These are phyloP conservation scores for Teinopalpus imperialis DNA, from an alignment of 2,888 invertebrate species.

Conservation along the genomic window DNA sequence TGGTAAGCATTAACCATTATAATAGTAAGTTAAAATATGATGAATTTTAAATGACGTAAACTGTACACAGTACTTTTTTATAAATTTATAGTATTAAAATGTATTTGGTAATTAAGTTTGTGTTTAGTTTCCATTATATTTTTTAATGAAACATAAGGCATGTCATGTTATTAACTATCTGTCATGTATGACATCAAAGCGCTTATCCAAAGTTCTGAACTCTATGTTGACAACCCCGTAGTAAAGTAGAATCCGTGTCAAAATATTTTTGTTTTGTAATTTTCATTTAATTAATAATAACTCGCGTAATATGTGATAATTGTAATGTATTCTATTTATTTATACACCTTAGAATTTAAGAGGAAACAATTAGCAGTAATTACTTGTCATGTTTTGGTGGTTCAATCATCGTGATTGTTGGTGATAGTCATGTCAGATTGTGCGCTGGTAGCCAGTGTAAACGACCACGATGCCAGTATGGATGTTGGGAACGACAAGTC, in stretches of 20 bases:
- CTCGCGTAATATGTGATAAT: constrained; percentile 49
- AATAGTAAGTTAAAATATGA: no score
- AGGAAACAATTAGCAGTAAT: constrained; percentile 29
- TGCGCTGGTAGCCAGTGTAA: constrained; percentile 78
- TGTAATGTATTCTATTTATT: constrained; percentile 54
- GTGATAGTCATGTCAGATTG: constrained; percentile 80
- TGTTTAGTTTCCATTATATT: no score
- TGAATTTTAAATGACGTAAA: no score
- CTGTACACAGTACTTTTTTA: no score
- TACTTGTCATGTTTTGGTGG: constrained; percentile 58
- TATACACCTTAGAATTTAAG: constrained; percentile 38
- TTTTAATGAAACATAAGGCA: no score
- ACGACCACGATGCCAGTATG: constrained; percentile 80
- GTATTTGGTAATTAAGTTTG: no score
- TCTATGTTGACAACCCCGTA: constrained; percentile 22
- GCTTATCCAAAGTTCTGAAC: constrained; percentile 1
- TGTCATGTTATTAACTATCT: no score
- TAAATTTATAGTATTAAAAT: no score
- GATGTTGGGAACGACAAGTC: constrained; percentile 80
- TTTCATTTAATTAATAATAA: constrained; percentile 44
- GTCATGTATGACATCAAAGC: constrained; percentile 7
- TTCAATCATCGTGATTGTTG: constrained; percentile 49
- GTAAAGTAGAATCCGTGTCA: constrained; percentile 55
- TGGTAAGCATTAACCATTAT: no score
- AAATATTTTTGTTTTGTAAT: constrained; percentile 78